A percentile compares a stretch with the other conserved stretches of the same genome.
Evolutionary conservation across 2,113 vertebrate genomes (phyloP).

Genomic region (Sander lucioperca): DNA sequence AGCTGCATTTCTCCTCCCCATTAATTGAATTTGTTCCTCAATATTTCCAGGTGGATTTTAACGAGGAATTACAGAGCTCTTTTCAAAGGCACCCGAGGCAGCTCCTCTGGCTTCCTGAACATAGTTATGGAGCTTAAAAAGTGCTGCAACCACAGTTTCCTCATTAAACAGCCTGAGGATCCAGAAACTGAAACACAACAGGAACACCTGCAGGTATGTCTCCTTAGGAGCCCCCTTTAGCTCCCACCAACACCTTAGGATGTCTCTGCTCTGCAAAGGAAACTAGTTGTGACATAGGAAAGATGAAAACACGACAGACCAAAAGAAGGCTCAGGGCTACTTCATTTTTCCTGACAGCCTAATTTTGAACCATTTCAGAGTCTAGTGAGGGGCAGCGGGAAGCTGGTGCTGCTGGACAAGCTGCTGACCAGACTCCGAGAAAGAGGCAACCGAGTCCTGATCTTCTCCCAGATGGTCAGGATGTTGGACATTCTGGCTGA

Average conservation of each 20-base stretch:
- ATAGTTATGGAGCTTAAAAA: conserved; percentile 99
- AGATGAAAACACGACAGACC: conserved; percentile 19
- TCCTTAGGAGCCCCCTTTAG: background rate
- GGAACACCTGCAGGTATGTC: conserved; percentile 87
- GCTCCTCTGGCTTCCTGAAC: conserved; percentile 97
- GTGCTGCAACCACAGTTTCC: conserved; percentile 97
- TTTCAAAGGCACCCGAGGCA: conserved; percentile 92
- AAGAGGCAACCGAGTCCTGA: conserved; percentile 95
- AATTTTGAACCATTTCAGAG: conserved; percentile 76
- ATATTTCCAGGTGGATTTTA: conserved; percentile 93
- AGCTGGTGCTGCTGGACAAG: conserved; percentile 96
- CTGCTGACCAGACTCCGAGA: conserved; percentile 94
- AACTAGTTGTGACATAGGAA: background rate
- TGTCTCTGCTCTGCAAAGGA: background rate
- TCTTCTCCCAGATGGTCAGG: conserved; percentile 99
- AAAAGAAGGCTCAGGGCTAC: background rate
- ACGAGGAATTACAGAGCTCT: conserved; percentile 98
- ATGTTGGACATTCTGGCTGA: conserved; percentile 99
- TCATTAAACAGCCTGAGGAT: conserved; percentile 93
- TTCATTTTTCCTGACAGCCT: background rate
- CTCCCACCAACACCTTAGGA: conserved; percentile 46
- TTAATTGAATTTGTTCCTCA: conserved; percentile 29
- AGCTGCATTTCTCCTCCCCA: conserved; percentile 6
- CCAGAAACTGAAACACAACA: conserved; percentile 85
- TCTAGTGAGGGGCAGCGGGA: conserved; percentile 94